Evolutionary conservation across 1,140 invertebrate species (phyloP).

Genomic region (Choristoneura fumiferana): DNA sequence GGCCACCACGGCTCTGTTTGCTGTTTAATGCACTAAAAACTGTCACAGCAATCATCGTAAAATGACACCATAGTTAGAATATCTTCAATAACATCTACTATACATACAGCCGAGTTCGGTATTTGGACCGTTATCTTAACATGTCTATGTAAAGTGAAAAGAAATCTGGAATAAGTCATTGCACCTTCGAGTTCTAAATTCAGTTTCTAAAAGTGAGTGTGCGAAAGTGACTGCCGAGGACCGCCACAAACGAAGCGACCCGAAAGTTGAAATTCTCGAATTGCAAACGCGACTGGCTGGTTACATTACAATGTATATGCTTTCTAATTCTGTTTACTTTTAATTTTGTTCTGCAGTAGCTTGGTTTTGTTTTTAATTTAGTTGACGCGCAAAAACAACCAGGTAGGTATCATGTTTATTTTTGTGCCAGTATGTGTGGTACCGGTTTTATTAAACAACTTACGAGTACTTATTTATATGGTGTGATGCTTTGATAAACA

Average conservation of each 20-base stretch:
- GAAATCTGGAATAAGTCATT: too few species aligned
- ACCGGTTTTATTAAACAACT: background rate
- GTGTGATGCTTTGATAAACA: too few species aligned
- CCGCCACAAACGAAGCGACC: background rate
- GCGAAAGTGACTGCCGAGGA: background rate
- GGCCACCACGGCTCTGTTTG: too few species aligned
- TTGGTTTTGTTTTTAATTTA: constrained; percentile 15
- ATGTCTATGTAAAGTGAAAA: too few species aligned
- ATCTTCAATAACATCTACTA: too few species aligned
- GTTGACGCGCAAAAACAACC: background rate
- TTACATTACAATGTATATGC: background rate
- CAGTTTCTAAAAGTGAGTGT: background rate
- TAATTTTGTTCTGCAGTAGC: background rate
- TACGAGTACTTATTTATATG: too few species aligned
- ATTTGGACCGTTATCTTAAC: too few species aligned
- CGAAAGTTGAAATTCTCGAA: constrained; percentile 4
- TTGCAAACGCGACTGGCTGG: background rate
- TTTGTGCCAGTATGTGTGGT: background rate
- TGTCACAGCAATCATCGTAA: too few species aligned
- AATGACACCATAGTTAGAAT: too few species aligned
- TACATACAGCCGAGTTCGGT: too few species aligned
- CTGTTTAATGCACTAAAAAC: too few species aligned
- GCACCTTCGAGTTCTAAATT: background rate
- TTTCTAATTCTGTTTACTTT: constrained; percentile 11
- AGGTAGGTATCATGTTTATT: background rate